Conservation (phyloP, 2,797 vertebrate species). For the Tangara arthus region DNA sequence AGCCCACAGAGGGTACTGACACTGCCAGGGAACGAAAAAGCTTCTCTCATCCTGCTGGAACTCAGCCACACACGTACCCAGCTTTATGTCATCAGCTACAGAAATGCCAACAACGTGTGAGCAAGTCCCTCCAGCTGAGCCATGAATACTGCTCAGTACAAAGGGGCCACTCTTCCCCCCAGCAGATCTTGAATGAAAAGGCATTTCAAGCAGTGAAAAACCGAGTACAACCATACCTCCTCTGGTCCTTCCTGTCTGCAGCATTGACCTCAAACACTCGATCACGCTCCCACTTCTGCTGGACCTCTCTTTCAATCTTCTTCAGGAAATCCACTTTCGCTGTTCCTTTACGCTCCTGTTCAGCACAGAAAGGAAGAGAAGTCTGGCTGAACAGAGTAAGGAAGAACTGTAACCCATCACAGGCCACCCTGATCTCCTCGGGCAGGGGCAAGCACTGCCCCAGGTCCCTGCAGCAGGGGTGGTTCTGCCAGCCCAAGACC, state of each 20-base stretch:
- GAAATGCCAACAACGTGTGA: accelerated
- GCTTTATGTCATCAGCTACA: neutral
- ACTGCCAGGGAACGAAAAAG: neutral
- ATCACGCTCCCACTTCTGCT: constrained; percentile 89
- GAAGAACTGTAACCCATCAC: accelerated
- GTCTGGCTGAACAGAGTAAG: neutral
- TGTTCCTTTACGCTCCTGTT: constrained; percentile 93
- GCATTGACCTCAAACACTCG: constrained; percentile 84
- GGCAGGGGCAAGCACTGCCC: accelerated
- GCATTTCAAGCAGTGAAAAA: neutral
- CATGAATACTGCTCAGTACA: neutral
- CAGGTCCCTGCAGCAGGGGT: accelerated
- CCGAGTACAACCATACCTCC: neutral
- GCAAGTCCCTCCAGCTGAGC: neutral
- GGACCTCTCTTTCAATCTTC: constrained; percentile 90
- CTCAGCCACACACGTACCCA: accelerated
- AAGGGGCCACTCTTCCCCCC: accelerated
- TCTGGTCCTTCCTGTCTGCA: constrained; percentile 55
- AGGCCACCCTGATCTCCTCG: accelerated
- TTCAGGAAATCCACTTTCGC: constrained; percentile 93
- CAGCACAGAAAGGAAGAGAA: neutral
- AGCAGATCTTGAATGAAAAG: neutral
- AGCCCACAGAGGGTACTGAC: neutral
- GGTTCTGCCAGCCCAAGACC: accelerated
- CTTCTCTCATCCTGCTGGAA: neutral